These are phyloP conservation scores for Nestor notabilis DNA, from an alignment of 2,113 vertebrate genomes.

Conservation along the genomic window DNA sequence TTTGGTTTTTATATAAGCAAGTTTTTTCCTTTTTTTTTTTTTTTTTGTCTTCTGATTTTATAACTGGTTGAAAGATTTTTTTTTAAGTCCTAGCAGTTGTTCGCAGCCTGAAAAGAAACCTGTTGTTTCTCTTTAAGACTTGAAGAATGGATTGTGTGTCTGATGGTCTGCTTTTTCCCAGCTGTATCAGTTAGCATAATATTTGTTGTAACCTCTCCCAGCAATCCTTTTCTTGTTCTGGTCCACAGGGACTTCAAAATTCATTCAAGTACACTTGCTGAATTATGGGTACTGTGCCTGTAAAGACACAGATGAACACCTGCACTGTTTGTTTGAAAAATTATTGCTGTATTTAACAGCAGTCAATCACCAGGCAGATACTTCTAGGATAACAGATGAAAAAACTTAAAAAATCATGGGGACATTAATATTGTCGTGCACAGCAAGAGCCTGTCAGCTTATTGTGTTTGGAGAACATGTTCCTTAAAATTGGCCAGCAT, in stretches of 20 bases:
- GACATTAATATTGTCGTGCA: background rate
- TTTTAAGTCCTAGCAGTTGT: background rate
- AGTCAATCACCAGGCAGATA: background rate
- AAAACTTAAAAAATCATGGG: background rate
- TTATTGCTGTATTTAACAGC: background rate
- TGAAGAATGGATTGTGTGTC: background rate
- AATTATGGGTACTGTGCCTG: background rate
- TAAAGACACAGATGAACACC: background rate
- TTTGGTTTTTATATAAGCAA: background rate
- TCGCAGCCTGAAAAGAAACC: background rate
- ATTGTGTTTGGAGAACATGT: rapidly evolving
- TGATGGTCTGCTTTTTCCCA: background rate
- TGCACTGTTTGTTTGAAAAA: background rate
- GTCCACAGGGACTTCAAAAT: background rate
- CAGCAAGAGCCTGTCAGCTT: background rate
- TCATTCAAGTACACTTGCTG: background rate
- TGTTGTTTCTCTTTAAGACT: background rate
- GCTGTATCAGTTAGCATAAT: background rate
- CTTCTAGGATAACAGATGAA: background rate
- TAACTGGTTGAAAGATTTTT: background rate
- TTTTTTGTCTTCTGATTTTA: background rate
- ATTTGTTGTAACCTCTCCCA: background rate
- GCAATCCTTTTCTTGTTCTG: background rate
- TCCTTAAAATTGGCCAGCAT: background rate
- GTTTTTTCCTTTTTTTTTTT: rapidly evolving